Evolutionary conservation across 2,888 invertebrate species (phyloP).

Genomic region (Exocentrus adspersus): DNA sequence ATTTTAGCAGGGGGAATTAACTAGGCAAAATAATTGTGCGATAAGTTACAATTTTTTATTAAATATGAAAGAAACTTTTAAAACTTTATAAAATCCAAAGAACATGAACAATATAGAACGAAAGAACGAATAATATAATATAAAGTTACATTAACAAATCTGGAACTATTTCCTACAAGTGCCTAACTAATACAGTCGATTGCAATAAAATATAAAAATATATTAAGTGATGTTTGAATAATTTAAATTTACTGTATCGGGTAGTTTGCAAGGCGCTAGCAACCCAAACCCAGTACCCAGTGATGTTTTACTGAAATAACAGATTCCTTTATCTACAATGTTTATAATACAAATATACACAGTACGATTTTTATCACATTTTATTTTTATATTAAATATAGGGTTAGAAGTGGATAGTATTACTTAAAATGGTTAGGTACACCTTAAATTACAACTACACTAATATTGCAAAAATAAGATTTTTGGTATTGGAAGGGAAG

Average conservation of each 20-base stretch:
- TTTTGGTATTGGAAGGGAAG: conserved; percentile 42
- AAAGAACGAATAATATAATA: conserved; percentile 31
- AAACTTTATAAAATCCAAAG: conserved; percentile 17
- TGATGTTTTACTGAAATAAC: conserved; percentile 31
- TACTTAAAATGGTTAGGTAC: conserved; percentile 18
- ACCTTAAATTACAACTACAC: conserved; percentile 31
- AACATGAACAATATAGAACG: conserved; percentile 12
- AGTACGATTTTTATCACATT: conserved; percentile 52
- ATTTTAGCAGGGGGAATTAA: background rate
- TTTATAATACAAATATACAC: conserved; percentile 54
- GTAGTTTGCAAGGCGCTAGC: conserved; percentile 30
- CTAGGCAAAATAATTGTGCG: background rate
- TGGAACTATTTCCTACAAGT: conserved; percentile 46
- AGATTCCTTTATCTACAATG: conserved; percentile 48
- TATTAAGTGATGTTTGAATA: conserved; percentile 39
- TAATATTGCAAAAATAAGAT: conserved; percentile 47
- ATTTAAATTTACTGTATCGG: conserved; percentile 40
- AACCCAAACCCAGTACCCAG: conserved; percentile 27
- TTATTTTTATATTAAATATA: conserved; percentile 40
- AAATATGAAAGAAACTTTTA: conserved; percentile 18
- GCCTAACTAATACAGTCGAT: conserved; percentile 42
- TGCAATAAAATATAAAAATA: conserved; percentile 47
- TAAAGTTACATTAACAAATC: conserved; percentile 36
- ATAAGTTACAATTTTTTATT: conserved; percentile 22
- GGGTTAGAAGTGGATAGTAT: conserved; percentile 19